A percentile compares a stretch with the other conserved stretches of the same genome.
Conservation (phyloP, 2,888 invertebrate genomes). For the Priocnemis perturbator region DNA sequence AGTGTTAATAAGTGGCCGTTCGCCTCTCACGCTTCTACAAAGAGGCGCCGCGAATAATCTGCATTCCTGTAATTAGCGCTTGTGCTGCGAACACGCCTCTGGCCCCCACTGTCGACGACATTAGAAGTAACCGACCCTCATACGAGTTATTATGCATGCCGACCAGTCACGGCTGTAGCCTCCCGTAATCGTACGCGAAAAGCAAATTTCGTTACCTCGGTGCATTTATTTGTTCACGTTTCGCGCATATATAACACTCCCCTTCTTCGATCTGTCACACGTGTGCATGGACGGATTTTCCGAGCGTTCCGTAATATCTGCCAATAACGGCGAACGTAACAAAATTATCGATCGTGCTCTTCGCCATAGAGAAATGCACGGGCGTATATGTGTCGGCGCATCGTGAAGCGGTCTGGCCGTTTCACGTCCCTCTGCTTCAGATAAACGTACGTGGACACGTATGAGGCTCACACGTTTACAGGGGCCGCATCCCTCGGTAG, state of each 20-base stretch:
- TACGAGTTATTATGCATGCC: not conserved
- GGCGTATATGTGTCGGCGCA: too few relatives aligned
- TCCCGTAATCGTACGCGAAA: slow-evolving; percentile 1
- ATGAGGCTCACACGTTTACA: slow-evolving; percentile 12
- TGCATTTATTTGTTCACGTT: too few relatives aligned
- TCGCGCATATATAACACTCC: too few relatives aligned
- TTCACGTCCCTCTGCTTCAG: not conserved
- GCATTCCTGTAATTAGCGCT: slow-evolving; percentile 37
- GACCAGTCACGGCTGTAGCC: not conserved
- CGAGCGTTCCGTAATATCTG: too few relatives aligned
- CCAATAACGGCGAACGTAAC: too few relatives aligned
- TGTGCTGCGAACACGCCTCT: slow-evolving; percentile 10
- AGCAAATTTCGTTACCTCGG: not conserved
- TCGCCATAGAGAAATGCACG: too few relatives aligned
- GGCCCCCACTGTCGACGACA: not conserved
- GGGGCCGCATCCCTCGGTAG: slow-evolving; percentile 23
- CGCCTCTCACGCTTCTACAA: not conserved
- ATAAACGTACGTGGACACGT: not conserved
- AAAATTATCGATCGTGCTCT: too few relatives aligned
- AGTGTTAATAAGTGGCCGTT: too few relatives aligned
- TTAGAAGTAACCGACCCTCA: slow-evolving; percentile 2
- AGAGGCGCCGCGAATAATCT: slow-evolving; percentile 32
- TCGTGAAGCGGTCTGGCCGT: too few relatives aligned
- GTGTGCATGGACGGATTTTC: too few relatives aligned
- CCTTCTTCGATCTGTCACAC: too few relatives aligned